Evolutionary conservation across 1,140 invertebrate genomes (phyloP), one percentile per base, ranked within the genome.

Genomic region (Dinoponera quadriceps): DNA sequence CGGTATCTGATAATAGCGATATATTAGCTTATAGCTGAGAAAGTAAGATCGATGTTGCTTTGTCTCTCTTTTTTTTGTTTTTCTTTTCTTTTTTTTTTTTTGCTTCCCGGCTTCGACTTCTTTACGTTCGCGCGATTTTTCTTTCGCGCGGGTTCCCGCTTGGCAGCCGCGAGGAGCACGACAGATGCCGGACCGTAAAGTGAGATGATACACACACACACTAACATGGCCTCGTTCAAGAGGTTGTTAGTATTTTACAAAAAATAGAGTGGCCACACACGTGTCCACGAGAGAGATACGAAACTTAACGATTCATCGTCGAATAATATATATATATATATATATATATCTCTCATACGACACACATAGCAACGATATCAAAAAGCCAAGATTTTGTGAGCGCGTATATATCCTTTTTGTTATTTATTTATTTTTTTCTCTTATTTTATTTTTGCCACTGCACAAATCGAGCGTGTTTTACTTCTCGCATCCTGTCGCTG

Each of bases 31-130:
- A 59, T 82, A 85, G 82, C 66, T 78, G 69, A 44, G 14, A 65
- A 75, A 48, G n/a, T 74, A 78, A 82, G 69, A 82, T 90, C 84
- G 83, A 87, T 90, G 89, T 90, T 88, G 89, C 87, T 90, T 84
- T 84, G 73, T 84, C 74, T 44, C 51, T 59, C 51, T 83, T 72
- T 57, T 78, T 65, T 55, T 81, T 27, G 9, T 13, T 49, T 55
- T 81, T 27, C 14, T 13, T 49, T 29, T 49, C 51, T 51, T 29
- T 27, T 59, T 25, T 57, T 65, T 16, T 25, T 49, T 84, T 73
- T 14, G 63, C 54, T 55, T 77, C n/a, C 44, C 49, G 29, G 25
- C 55, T 65, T 55, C 7, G 11, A 44, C 38, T 55, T 86, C 27
- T 77, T 66, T 83, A 16, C 18, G 51, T 80, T 33, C 55, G n/a